phyloP scores from a whole-genome alignment of 2,888 invertebrate genomes.

The Eudasyphora cyanicolor region DNA sequence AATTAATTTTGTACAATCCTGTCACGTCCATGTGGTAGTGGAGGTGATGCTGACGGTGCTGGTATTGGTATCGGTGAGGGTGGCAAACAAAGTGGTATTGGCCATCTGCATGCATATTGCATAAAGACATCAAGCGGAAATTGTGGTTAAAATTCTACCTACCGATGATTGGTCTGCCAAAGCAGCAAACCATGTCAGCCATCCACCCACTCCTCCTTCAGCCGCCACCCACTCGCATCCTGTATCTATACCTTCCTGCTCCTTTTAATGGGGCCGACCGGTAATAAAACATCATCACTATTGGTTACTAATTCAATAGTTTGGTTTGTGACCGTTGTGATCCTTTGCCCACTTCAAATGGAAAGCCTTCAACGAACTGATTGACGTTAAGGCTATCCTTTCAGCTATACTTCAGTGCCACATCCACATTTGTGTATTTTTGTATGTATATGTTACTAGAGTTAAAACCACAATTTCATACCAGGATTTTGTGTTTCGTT shows the following conservation, averaged over 20 bases:
- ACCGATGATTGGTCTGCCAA: constrained; percentile 6
- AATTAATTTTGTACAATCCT: constrained; percentile 48
- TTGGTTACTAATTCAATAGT: constrained; percentile 48
- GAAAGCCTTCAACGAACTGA: constrained; percentile 22
- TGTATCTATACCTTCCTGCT: too few relatives aligned
- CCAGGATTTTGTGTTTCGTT: constrained; percentile 33
- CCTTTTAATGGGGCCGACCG: not conserved
- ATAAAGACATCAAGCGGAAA: constrained; percentile 43
- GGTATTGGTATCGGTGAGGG: not conserved
- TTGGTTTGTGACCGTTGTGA: constrained; percentile 19
- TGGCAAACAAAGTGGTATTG: constrained; percentile 15
- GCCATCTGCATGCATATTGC: constrained; percentile 24
- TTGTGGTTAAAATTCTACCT: constrained; percentile 41
- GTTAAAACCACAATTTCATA: constrained; percentile 40
- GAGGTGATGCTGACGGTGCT: not conserved
- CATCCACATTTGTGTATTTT: not conserved
- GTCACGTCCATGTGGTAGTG: constrained; percentile 44
- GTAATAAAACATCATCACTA: constrained; percentile 44
- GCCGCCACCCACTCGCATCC: not conserved
- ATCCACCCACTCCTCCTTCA: not conserved
- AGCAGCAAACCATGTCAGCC: not conserved
- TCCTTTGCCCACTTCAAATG: not conserved
- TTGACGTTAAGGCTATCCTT: not conserved
- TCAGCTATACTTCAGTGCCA: not conserved
- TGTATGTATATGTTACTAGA: too few relatives aligned